A percentile compares a stretch with the other conserved stretches of the same genome.
phyloP scores from a whole-genome alignment of 2,888 invertebrate species.

The Clitarchus hookeri region DNA sequence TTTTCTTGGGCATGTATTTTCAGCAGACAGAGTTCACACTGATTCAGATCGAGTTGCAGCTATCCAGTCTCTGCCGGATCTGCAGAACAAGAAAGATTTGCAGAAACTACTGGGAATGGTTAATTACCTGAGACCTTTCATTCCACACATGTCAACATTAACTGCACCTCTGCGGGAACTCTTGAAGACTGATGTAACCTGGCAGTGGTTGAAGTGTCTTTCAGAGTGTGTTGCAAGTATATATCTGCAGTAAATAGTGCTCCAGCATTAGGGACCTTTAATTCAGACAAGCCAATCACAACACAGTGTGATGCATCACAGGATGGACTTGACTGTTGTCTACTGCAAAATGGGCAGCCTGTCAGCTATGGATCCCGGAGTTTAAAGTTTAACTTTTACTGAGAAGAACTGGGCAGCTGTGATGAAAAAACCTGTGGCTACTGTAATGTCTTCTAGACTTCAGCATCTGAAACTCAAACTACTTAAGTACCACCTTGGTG shows the following conservation, averaged over 20 bases:
- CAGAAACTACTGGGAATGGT: constrained; percentile 30
- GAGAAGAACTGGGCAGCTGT: constrained; percentile 46
- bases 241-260: constrained; percentile 26
- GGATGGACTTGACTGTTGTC: no score
- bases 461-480: neutral
- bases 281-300: constrained; percentile 29
- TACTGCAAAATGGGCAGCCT: constrained; percentile 48
- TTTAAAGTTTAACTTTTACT: constrained; percentile 45
- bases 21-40: neutral
- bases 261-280: constrained; percentile 39
- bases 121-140: constrained; percentile 30
- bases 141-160: constrained; percentile 25
- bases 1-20: constrained; percentile 27
- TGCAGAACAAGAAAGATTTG: constrained; percentile 20
- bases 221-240: no score
- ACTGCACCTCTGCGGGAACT: constrained; percentile 36
- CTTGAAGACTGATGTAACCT: constrained; percentile 11
- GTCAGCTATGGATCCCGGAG: constrained; percentile 51
- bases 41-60: constrained; percentile 19
- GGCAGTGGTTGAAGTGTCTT: constrained; percentile 19
- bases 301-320: constrained; percentile 42
- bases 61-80: neutral
- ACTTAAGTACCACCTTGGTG: neutral
- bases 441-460: neutral
- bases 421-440: neutral